Base-by-base conservation (phyloP, 2,113 vertebrate genomes). In the Ameiurus melas region DNA sequence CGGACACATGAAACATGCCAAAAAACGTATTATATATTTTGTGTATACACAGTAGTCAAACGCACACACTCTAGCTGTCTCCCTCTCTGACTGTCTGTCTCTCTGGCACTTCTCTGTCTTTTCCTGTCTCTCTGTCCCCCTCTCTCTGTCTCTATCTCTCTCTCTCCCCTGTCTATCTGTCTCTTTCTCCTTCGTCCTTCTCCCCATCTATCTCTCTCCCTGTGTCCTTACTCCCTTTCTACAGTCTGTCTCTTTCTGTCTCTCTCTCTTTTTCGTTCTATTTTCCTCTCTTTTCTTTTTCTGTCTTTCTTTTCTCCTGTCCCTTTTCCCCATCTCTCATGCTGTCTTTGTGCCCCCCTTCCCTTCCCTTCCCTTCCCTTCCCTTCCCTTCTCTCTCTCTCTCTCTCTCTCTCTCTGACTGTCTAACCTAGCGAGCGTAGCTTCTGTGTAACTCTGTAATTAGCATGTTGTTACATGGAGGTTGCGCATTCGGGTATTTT, bases 131-230 rank as follows among this genome's bases (percentile, higher is more conserved):
- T 19, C 66, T 33, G 17, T 64, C 27, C 2, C 30, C 2, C 5
- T 78, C 91, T 85, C 85, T 78, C 86, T 64, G 7, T 64, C 62
- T 64, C n/a, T 6, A 5, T 30, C 66, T 17, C n/a, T 68, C n/a
- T 30, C 66, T 68, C 22, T 17, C 17, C 47, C 58, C 71, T 85
- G 81, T 82, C n/a, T 71, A 6, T 83, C 53, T 80, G 57, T 27
- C 30, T 87, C 78, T 85, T 2, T 30, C 13, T 30, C 0, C 53
- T 14, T 14, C 13, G 12, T n/a, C 25, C 2, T 13, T 68, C 27
- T 10, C 12, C 12, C 27, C 2, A 2, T 17, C n/a, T 30, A n/a
- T 16, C n/a, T 13, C 14, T 17, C 4, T 33, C 30, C 19, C n/a
- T 22, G 43, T 43, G 43, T 43, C 43, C 43, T 43, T 5, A 43